phyloP scores from a whole-genome alignment of 2,797 vertebrate species.

The Echiichthys vipera region DNA sequence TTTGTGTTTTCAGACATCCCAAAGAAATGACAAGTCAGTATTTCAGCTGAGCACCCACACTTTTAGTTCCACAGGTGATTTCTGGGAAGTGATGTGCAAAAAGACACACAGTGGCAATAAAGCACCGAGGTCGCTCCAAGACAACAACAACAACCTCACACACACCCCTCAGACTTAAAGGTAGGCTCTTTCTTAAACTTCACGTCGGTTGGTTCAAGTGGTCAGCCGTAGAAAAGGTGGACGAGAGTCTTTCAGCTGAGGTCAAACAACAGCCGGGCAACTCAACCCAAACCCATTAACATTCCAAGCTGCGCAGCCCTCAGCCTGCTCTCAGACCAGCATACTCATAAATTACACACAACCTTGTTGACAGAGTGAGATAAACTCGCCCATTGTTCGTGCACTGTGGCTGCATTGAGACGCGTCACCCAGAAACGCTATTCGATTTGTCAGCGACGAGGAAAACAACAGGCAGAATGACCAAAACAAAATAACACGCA shows the following conservation, averaged over 20 bases:
- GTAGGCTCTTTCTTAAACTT: background rate
- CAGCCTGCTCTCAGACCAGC: conserved; percentile 53
- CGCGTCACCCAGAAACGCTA: conserved; percentile 45
- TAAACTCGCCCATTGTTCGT: conserved; percentile 75
- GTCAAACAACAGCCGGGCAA: conserved; percentile 49
- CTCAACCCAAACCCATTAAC: conserved; percentile 69
- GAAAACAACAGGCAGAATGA: conserved; percentile 57
- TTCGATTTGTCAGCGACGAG: conserved; percentile 59
- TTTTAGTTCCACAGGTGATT: conserved; percentile 20
- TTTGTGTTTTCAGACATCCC: conserved; percentile 57
- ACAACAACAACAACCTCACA: background rate
- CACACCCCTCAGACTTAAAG: background rate
- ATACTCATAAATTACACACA: conserved; percentile 74
- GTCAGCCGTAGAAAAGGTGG: background rate
- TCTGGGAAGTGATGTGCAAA: conserved; percentile 42
- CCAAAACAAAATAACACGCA: conserved; percentile 51
- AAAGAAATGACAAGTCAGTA: conserved; percentile 13
- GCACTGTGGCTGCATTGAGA: conserved; percentile 48
- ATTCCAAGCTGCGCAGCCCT: conserved; percentile 67
- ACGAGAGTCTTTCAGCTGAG: conserved; percentile 15
- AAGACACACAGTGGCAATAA: background rate
- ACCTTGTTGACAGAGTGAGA: conserved; percentile 61
- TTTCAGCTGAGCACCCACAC: conserved; percentile 23
- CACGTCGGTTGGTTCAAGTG: background rate
- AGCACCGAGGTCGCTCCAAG: background rate